Evolutionary conservation across 2,113 vertebrate species (phyloP).

Genomic region (Fregetta grallaria): DNA sequence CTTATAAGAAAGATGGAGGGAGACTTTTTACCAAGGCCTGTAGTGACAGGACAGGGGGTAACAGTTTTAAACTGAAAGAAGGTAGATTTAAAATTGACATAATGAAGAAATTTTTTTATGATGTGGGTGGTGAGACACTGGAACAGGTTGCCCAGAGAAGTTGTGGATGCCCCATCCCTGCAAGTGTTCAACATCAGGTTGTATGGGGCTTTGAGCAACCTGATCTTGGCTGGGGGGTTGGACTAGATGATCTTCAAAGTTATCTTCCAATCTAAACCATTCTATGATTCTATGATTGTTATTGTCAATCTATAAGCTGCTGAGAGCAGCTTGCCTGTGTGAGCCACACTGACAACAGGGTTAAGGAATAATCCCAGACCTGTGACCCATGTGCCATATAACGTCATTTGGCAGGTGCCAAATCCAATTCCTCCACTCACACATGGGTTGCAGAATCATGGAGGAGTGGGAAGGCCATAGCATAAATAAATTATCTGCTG

Average conservation of each 20-base stretch:
- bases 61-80: background rate
- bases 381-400: background rate
- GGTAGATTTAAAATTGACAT: background rate
- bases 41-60: too few relatives aligned
- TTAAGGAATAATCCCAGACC: background rate
- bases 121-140: background rate
- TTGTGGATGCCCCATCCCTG: background rate
- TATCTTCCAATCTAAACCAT: background rate
- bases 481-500: background rate
- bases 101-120: background rate
- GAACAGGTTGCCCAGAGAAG: background rate
- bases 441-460: background rate
- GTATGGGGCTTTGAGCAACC: background rate
- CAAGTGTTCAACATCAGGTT: background rate
- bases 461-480: background rate
- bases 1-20: background rate
- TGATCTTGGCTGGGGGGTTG: too few relatives aligned
- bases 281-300: background rate
- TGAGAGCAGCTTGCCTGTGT: rapidly evolving
- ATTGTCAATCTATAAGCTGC: rapidly evolving
- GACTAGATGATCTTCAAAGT: background rate
- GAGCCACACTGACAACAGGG: background rate
- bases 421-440: background rate
- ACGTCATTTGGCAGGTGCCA: background rate
- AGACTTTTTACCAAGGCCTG: too few relatives aligned